Conservation (phyloP, 2,797 vertebrate genomes). For the Phrynocephalus forsythii region DNA sequence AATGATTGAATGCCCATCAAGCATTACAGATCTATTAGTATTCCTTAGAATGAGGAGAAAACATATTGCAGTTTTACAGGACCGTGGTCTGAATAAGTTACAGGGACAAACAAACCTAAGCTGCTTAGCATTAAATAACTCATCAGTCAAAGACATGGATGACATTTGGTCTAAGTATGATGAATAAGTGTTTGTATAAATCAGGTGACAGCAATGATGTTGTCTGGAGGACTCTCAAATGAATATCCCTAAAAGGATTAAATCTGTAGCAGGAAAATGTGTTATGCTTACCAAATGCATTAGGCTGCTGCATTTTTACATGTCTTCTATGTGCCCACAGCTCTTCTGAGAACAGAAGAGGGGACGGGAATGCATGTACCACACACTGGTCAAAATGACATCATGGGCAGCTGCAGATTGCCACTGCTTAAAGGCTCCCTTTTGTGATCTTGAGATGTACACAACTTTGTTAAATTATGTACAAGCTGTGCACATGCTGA, state of each 20-base stretch:
- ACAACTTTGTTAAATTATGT: too few relatives aligned
- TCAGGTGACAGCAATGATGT: constrained; percentile 49
- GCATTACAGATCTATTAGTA: constrained; percentile 30
- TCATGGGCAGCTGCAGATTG: neutral
- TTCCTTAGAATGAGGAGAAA: constrained; percentile 40
- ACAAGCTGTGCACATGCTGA: neutral
- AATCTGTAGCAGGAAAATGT: constrained; percentile 28
- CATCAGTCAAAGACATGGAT: constrained; percentile 56
- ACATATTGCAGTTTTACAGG: constrained; percentile 48
- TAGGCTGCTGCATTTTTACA: constrained; percentile 16
- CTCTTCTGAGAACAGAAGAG: neutral
- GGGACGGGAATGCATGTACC: neutral
- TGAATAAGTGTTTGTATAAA: constrained; percentile 69
- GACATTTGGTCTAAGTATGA: constrained; percentile 71
- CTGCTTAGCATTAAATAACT: constrained; percentile 55
- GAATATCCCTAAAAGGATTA: constrained; percentile 47
- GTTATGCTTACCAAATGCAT: constrained; percentile 44
- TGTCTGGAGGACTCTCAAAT: constrained; percentile 43
- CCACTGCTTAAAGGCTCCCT: neutral
- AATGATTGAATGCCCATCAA: constrained; percentile 35
- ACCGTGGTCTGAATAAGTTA: constrained; percentile 48
- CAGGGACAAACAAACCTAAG: constrained; percentile 59
- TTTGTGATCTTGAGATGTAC: too few relatives aligned
- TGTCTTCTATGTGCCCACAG: neutral
- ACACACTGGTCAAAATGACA: neutral